Evolutionary conservation across 2,797 vertebrate genomes (phyloP).

Genomic region (Tragopan temminckii): DNA sequence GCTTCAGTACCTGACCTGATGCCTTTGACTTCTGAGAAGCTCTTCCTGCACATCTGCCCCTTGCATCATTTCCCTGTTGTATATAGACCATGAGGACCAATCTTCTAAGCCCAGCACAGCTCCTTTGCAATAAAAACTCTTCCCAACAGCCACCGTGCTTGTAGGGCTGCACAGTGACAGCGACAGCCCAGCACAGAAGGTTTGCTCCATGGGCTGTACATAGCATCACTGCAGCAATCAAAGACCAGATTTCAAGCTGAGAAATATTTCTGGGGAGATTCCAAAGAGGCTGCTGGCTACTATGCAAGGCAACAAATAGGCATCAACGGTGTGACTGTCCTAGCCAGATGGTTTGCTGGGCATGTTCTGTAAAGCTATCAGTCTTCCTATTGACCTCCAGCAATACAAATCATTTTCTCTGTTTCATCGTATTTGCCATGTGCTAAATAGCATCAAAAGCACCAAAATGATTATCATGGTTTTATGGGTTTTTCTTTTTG

Average conservation of each 20-base stretch:
- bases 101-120: accelerated
- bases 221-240: accelerated
- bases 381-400: not conserved
- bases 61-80: accelerated
- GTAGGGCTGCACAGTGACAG: not conserved
- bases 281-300: not conserved
- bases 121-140: not conserved
- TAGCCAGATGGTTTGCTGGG: not conserved
- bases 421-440: not conserved
- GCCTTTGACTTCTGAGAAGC: slow-evolving; percentile 27
- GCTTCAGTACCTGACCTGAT: not conserved
- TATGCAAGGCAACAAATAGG: not conserved
- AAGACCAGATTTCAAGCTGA: not conserved
- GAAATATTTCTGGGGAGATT: not conserved
- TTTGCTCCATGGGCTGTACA: not conserved
- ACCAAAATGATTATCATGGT: not conserved
- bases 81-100: not conserved
- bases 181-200: not conserved
- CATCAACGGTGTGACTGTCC: not conserved
- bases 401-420: not conserved
- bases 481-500: too few species aligned
- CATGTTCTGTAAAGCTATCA: not conserved
- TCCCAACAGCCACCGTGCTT: accelerated
- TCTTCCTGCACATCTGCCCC: not conserved
- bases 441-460: not conserved